phyloP scores from a whole-genome alignment of 92 coral and sea anemone species.

The Heteractis magnifica region DNA sequence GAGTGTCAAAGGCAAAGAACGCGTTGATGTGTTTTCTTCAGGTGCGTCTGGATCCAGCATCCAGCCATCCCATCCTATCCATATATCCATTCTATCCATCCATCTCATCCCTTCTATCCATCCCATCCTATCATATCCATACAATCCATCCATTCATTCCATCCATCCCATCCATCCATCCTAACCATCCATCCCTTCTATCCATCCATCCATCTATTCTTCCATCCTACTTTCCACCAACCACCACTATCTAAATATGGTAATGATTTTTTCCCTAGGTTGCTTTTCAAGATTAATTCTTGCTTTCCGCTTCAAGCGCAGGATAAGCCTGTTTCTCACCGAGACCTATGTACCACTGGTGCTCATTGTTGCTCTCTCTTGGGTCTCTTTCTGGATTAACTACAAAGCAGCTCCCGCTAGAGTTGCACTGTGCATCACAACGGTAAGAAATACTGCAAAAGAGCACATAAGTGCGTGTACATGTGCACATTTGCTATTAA shows the following conservation, averaged over 20 bases:
- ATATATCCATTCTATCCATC: not conserved
- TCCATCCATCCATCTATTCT: not conserved
- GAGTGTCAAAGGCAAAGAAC: constrained; percentile 39
- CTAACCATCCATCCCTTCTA: not conserved
- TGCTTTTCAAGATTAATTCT: constrained; percentile 63
- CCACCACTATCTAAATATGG: no score
- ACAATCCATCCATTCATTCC: not conserved
- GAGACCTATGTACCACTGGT: constrained; percentile 90
- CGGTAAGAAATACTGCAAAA: constrained; percentile 40
- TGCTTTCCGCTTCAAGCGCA: constrained; percentile 66
- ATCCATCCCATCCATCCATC: no score
- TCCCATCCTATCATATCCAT: not conserved
- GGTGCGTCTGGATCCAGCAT: constrained; percentile 25
- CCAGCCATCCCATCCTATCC: no score
- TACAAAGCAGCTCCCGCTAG: constrained; percentile 89
- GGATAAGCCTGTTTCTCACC: constrained; percentile 73
- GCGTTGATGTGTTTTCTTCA: constrained; percentile 14
- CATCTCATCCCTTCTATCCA: not conserved
- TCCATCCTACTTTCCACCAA: not conserved
- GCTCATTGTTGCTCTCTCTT: constrained; percentile 82
- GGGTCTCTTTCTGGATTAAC: constrained; percentile 94
- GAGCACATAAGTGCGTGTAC: not conserved
- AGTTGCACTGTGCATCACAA: constrained; percentile 86
- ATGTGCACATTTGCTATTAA: not conserved
- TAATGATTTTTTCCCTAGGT: constrained; percentile 29